Conservation (phyloP, 2,888 invertebrate genomes). For the Caenorhabditis angaria region DNA sequence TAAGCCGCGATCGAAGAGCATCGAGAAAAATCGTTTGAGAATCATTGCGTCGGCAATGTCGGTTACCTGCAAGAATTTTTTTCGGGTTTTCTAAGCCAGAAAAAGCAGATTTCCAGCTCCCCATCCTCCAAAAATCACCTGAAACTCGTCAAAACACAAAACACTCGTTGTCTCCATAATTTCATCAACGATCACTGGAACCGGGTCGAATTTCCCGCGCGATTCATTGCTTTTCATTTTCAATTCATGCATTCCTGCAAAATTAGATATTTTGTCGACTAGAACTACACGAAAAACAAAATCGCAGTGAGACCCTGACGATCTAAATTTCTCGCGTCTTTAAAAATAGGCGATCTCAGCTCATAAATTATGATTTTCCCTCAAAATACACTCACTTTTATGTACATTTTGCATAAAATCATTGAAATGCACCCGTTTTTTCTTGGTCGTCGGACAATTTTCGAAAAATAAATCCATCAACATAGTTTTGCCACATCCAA, state of each 20-base stretch:
- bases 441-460: conserved; percentile 77
- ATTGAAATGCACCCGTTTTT: conserved; percentile 89
- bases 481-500: conserved; percentile 92
- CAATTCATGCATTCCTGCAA: conserved; percentile 82
- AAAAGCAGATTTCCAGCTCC: too few species aligned
- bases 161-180: conserved; percentile 80
- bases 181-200: conserved; percentile 88
- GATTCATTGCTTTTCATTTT: conserved; percentile 77
- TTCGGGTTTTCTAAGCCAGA: too few species aligned
- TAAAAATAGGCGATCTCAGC: too few species aligned
- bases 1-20: conserved; percentile 81
- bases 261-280: conserved; percentile 5
- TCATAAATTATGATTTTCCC: neutral
- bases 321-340: too few species aligned
- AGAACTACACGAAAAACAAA: conserved; percentile 7
- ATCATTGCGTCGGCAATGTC: conserved; percentile 99
- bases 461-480: conserved; percentile 97
- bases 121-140: too few species aligned
- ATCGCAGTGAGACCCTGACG: too few species aligned
- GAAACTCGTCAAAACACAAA: conserved; percentile 71
- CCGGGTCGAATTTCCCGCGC: conserved; percentile 80
- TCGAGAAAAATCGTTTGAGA: conserved; percentile 90
- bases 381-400: conserved; percentile 73
- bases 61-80: conserved; percentile 88
- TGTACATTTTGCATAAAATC: conserved; percentile 97